Evolutionary conservation across 2,797 vertebrate species (phyloP).

Genomic region (Moxostoma hubbsi): DNA sequence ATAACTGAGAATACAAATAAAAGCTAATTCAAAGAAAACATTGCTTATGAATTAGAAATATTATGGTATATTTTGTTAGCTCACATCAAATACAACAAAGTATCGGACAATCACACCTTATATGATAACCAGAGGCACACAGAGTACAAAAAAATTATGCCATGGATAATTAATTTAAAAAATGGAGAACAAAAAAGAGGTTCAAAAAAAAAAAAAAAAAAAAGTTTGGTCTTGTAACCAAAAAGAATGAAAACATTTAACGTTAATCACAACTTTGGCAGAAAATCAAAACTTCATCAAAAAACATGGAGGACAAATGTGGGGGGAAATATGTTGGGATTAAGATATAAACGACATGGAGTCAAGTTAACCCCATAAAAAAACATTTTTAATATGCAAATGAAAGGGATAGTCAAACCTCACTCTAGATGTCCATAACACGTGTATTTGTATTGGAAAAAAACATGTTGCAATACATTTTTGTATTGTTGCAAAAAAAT

Average conservation of each 20-base stretch:
- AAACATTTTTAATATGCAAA: constrained; percentile 23
- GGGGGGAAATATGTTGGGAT: constrained; percentile 61
- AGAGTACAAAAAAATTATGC: constrained; percentile 22
- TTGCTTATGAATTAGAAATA: not conserved
- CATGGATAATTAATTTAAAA: constrained; percentile 44
- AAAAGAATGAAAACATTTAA: constrained; percentile 48
- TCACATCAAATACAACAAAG: constrained; percentile 22
- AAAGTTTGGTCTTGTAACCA: constrained; percentile 57
- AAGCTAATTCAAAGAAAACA: not conserved
- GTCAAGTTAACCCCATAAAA: constrained; percentile 57
- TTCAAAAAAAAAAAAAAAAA: constrained; percentile 26
- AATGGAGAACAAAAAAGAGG: constrained; percentile 65
- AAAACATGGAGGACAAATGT: constrained; percentile 51
- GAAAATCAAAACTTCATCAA: constrained; percentile 24
- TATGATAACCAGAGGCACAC: not conserved
- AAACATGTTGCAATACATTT: not conserved
- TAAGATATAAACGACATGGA: constrained; percentile 57
- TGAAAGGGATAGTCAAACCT: constrained; percentile 33
- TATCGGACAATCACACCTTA: constrained; percentile 9
- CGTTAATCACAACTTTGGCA: constrained; percentile 53
- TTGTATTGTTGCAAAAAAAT: not conserved
- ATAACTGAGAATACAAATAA: not conserved
- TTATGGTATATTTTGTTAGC: constrained; percentile 14
- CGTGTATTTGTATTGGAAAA: not conserved
- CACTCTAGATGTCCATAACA: constrained; percentile 41